Evolutionary conservation across 2,113 vertebrate genomes (phyloP), one percentile per base, ranked within the genome.

Genomic region (Epinephelus cyanopodus): DNA sequence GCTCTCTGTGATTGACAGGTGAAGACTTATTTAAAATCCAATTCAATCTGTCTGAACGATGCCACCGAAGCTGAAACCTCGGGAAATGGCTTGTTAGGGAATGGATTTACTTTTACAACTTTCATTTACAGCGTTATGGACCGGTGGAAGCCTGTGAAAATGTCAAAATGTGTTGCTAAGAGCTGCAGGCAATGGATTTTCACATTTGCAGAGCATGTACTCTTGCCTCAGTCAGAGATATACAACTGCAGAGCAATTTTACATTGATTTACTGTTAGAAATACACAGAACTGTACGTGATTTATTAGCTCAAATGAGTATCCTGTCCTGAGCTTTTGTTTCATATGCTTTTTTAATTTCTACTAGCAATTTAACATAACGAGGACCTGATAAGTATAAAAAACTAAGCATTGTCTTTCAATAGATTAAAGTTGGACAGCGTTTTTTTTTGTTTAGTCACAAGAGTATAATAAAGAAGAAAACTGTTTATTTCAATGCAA

Each of bases 1-100:
- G 5, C 12, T 21, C 4, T 25, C 13, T 47, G 12, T 77, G 75
- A 83, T 2, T 58, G 70, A 62, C 69, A 62, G 56, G 9, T 48
- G 48, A 74, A 37, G 64, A 67, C 27, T 58, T 64, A 45, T 72
- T 79, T 69, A 37, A 83, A 77, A 70, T 42, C 65, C 54, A 71
- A 50, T 83, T 71, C 4, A 70, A 74, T 81, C 23, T 23, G 56
- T 27, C 52, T 66, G 62, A 77, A 60, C 29, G 25, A 69, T 10
- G 14, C 54, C 37, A 39, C 63, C 23, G 42, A 18, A 14, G 75
- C 57, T 1, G 3, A 23, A 73, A 61, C 42, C 12, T 58, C 4
- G 0, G 52, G 58, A 77, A 53, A 66, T 17, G 50, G 27, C 74
- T 81, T 65, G 73, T 60, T 42, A 62, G 21, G 70, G 39, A 77